These are phyloP conservation scores for Scrobipalpa atriplicella DNA, from an alignment of 2,888 invertebrate species.

Conservation along the genomic window DNA sequence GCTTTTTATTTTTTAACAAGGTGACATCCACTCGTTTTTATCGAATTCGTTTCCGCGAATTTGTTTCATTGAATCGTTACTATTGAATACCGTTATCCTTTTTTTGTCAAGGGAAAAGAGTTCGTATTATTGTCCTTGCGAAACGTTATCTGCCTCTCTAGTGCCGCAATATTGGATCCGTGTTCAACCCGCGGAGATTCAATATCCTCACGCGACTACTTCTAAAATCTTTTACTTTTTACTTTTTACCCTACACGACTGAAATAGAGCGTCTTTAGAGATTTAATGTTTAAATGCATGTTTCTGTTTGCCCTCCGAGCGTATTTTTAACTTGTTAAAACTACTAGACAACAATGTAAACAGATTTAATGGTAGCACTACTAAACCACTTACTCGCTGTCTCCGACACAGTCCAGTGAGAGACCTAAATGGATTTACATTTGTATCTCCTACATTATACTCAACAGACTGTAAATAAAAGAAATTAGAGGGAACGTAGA, in stretches of 20 bases:
- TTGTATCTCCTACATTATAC: slow-evolving; percentile 10
- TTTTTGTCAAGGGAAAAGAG: slow-evolving; percentile 17
- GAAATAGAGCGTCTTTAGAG: not conserved
- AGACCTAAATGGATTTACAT: slow-evolving; percentile 19
- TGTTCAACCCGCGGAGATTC: slow-evolving; percentile 20
- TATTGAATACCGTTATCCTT: slow-evolving; percentile 12
- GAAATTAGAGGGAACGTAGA: not conserved
- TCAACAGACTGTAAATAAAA: not conserved
- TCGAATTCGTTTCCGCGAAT: slow-evolving; percentile 3
- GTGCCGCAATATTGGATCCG: slow-evolving; percentile 22
- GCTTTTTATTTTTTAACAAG: not conserved
- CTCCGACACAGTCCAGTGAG: slow-evolving; percentile 15
- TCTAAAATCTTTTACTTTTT: slow-evolving; percentile 9
- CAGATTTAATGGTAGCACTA: slow-evolving; percentile 22
- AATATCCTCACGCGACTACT: slow-evolving; percentile 11
- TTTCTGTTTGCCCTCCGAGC: not conserved
- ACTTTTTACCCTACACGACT: not conserved
- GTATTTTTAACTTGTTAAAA: slow-evolving; percentile 22
- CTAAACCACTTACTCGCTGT: slow-evolving; percentile 24
- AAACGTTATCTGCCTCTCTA: slow-evolving; percentile 13
- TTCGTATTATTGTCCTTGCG: slow-evolving; percentile 17
- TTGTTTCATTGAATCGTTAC: slow-evolving; percentile 14
- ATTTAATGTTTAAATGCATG: not conserved
- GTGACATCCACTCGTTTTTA: slow-evolving; percentile 15
- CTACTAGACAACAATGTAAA: slow-evolving; percentile 22